A percentile compares a stretch with the other conserved stretches of the same genome.
Evolutionary conservation across 92 coral and sea anemone genomes (phyloP).

Genomic region (Pocillopora grandis): DNA sequence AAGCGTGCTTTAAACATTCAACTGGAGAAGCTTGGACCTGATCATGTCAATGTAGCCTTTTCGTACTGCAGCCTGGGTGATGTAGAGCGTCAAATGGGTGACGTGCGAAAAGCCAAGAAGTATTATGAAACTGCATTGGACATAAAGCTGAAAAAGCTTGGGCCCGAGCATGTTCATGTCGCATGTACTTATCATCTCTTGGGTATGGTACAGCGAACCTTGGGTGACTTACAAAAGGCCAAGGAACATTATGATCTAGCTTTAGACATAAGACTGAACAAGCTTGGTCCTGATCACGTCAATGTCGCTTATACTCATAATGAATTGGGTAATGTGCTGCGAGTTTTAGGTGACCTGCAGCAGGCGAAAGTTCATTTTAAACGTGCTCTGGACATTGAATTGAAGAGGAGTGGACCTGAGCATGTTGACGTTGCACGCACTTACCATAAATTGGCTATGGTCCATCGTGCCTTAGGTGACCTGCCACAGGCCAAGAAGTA

Average conservation of each 20-base stretch:
- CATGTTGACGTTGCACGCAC: constrained; percentile 32
- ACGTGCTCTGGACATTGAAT: constrained; percentile 15
- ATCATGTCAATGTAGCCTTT: no score
- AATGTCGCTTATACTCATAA: background rate
- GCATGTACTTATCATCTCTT: constrained; percentile 21
- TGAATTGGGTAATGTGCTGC: background rate
- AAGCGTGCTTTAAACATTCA: no score
- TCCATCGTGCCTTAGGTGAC: background rate
- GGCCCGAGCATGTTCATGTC: constrained; percentile 23
- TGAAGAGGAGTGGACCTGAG: background rate
- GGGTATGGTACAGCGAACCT: background rate
- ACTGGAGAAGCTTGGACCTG: no score
- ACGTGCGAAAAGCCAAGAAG: constrained; percentile 23
- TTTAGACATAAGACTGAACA: background rate
- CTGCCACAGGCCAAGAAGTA: constrained; percentile 26
- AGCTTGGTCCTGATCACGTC: background rate
- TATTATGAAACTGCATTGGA: background rate
- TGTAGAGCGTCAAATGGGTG: background rate
- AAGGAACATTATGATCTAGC: background rate
- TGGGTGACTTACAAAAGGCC: background rate
- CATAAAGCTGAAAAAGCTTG: constrained; percentile 15
- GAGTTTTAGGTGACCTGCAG: background rate
- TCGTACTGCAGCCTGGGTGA: background rate
- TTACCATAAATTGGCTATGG: constrained; percentile 11
- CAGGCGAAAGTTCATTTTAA: background rate